A percentile compares a stretch with the other conserved stretches of the same genome.
Conservation (phyloP, 2,113 vertebrate species). For the Xyrauchen texanus region DNA sequence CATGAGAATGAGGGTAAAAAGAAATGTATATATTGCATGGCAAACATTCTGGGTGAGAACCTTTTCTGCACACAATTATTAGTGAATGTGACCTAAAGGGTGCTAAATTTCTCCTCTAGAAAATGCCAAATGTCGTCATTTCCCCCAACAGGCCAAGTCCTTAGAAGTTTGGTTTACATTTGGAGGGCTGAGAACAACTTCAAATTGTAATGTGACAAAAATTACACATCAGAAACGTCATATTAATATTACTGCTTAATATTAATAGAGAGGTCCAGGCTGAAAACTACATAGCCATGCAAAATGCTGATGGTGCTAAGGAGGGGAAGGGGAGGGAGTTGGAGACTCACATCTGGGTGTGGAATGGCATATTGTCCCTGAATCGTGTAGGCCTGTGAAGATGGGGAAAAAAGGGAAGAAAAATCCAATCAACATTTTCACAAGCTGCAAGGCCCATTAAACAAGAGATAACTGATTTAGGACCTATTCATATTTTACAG, state of each 20-base stretch:
- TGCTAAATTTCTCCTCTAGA: no score
- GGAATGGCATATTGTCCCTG: constrained; percentile 98
- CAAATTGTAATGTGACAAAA: constrained; percentile 52
- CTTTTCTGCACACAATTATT: no score
- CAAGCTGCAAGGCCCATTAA: constrained; percentile 15
- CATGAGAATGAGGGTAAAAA: no score
- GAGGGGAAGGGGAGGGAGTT: constrained; percentile 51
- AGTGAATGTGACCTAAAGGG: no score
- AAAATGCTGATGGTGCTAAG: constrained; percentile 64
- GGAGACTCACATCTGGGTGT: constrained; percentile 93
- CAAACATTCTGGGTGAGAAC: no score
- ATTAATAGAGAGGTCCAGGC: constrained; percentile 81
- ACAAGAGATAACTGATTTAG: constrained; percentile 25
- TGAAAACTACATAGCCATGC: constrained; percentile 74
- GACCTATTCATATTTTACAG: constrained; percentile 35
- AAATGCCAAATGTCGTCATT: neutral
- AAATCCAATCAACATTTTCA: constrained; percentile 21
- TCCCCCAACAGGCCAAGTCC: constrained; percentile 58
- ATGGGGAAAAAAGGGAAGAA: constrained; percentile 48
- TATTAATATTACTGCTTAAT: constrained; percentile 92
- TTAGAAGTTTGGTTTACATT: constrained; percentile 47
- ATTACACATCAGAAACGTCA: constrained; percentile 57
- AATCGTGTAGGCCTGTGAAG: constrained; percentile 93
- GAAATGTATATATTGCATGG: no score
- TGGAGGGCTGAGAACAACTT: constrained; percentile 48